Evolutionary conservation across 2,888 invertebrate species (phyloP).

Genomic region (Agrotis puta): DNA sequence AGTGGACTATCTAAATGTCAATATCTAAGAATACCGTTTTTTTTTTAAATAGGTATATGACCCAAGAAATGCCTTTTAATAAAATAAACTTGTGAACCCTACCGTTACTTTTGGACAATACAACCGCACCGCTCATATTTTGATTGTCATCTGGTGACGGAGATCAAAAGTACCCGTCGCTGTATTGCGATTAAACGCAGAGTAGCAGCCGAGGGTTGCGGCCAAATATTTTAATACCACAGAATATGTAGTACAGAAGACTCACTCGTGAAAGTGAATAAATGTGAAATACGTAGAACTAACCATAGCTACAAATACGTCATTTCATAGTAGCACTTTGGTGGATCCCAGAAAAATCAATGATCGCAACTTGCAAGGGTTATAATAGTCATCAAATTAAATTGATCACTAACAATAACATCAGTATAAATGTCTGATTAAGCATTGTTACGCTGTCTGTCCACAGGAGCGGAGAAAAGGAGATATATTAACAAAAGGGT

Average conservation of each 20-base stretch:
- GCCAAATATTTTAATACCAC: constrained; percentile 1
- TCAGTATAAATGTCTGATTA: not conserved
- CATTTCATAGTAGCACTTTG: not conserved
- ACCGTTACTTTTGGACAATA: constrained; percentile 53
- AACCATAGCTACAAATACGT: not conserved
- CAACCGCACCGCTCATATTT: constrained; percentile 52
- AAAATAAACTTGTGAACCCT: constrained; percentile 36
- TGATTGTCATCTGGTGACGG: constrained; percentile 58
- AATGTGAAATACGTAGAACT: no score
- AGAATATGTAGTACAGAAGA: not conserved
- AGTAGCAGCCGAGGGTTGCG: constrained; percentile 20
- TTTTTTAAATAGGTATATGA: not conserved
- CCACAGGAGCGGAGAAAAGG: no score
- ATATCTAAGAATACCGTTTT: no score
- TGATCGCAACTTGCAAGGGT: no score
- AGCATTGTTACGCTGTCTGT: not conserved
- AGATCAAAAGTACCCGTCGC: constrained; percentile 44
- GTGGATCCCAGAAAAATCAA: not conserved
- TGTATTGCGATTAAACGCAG: constrained; percentile 41
- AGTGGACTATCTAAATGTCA: no score
- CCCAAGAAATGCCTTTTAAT: not conserved
- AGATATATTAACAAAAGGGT: no score
- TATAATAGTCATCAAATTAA: no score
- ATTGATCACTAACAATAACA: not conserved
- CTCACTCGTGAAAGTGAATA: not conserved